Evolutionary conservation across 2,113 vertebrate species (phyloP), one percentile per base, ranked within the genome.

Genomic region (Onychostoma macrolepis): DNA sequence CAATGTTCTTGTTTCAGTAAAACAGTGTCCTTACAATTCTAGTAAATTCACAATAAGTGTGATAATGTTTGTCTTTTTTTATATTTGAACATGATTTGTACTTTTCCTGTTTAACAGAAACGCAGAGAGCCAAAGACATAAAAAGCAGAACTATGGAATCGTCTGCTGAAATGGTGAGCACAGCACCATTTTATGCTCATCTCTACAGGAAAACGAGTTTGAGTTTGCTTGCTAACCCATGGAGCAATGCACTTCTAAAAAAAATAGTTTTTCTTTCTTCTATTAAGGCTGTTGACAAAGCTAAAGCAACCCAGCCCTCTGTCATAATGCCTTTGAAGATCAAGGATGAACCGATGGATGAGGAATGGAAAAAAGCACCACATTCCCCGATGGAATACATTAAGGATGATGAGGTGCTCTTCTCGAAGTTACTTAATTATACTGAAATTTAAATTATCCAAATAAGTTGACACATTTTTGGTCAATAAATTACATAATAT

Each of bases 271-370:
- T 3, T 56, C 30, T 61, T 6, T 7, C 28, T 72, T 82, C 36
- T 80, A 65, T 28, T n/a, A 67, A 76, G 65, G 17, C 61, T 61
- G 48, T n/a, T 3, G 24, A 75, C n/a, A 36, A 75, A 48, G 13
- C 28, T 28, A 4, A 43, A 48, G 41, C 12, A 6, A 8, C 30
- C 36, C 30, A 58, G 6, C 24, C n/a, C 5, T 69, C 81, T n/a
- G 30, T 13, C 15, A 38, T 45, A 15, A 11, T 33, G 24, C 26
- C 30, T 36, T 76, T 86, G 41, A 85, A 84, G 61, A 83, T 89
- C 26, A 89, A 89, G 38, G 85, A 89, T 79, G 88, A 86, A 69
- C 86, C 89, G 8, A 53, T 88, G 85, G 89, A 90, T 67, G 89
- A 90, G 33, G 89, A 88, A 24, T 90, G 86, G 71, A 86, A 75